Percentiles rank a stretch among this genome's conserved stretches.
Conservation (phyloP, 1,140 invertebrate genomes). For the Proales similis region DNA sequence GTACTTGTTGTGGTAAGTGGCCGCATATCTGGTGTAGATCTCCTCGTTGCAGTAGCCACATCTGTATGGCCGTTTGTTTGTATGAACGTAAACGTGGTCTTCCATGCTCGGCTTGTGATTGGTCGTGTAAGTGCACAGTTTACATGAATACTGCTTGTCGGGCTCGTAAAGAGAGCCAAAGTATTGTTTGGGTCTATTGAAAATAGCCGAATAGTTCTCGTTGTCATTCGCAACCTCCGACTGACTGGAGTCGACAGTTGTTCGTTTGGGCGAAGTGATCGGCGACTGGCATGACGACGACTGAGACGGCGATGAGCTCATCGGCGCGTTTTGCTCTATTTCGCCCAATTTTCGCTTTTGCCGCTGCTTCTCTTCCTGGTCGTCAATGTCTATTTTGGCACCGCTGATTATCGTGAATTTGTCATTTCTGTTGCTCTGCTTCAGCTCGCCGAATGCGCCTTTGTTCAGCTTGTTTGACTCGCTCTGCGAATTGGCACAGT, state of each 20-base stretch:
- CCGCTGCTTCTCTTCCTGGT: neutral
- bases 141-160: conserved; percentile 37
- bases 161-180: conserved; percentile 37
- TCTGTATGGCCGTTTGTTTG: conserved; percentile 30
- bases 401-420: neutral
- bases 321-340: conserved; percentile 4
- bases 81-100: conserved; percentile 37
- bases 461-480: no score
- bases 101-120: conserved; percentile 38
- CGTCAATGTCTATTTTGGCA: neutral
- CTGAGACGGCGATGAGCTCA: neutral
- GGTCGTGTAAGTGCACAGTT: conserved; percentile 33
- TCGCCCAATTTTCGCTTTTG: neutral
- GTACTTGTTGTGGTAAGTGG: conserved; percentile 37
- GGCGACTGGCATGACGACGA: conserved; percentile 13
- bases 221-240: conserved; percentile 9
- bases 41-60: conserved; percentile 37
- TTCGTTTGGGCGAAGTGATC: conserved; percentile 2
- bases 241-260: neutral
- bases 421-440: no score
- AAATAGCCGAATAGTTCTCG: conserved; percentile 5
- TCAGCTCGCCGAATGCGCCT: no score
- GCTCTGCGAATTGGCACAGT: neutral
- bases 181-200: conserved; percentile 35
- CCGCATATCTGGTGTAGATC: conserved; percentile 36